Conservation (phyloP, 2,797 vertebrate species). For the Sparidentex hasta region DNA sequence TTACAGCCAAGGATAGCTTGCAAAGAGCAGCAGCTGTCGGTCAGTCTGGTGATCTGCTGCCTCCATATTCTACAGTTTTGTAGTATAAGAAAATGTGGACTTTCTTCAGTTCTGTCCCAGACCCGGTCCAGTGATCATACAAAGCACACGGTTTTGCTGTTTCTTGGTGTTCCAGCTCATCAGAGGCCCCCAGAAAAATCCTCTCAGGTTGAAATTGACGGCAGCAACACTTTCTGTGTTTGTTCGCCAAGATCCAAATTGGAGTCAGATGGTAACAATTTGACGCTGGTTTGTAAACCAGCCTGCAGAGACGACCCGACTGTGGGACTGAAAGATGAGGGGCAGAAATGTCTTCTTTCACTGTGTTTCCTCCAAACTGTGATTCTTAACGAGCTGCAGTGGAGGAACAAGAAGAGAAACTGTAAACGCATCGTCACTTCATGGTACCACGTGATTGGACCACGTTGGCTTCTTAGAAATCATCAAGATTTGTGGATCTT, state of each 20-base stretch:
- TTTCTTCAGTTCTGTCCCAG: not conserved
- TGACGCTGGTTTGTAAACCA: not conserved
- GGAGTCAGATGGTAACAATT: conserved; percentile 43
- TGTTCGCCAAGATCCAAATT: conserved; percentile 33
- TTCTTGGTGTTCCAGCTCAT: conserved; percentile 2
- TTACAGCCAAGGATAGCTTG: no score
- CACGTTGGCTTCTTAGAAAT: not conserved
- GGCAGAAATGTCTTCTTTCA: not conserved
- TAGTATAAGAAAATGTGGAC: not conserved
- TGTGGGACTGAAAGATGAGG: not conserved
- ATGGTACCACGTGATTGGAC: not conserved
- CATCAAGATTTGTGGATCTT: not conserved
- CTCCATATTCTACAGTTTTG: no score
- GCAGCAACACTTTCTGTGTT: conserved; percentile 1
- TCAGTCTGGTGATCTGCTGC: no score
- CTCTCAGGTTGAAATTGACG: conserved; percentile 14
- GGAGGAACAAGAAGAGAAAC: no score
- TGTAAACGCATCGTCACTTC: not conserved
- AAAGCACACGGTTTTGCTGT: not conserved
- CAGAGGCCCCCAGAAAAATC: not conserved
- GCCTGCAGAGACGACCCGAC: not conserved
- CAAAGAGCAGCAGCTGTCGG: no score
- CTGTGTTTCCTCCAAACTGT: not conserved
- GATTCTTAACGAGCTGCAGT: not conserved
- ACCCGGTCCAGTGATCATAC: not conserved